Evolutionary conservation across 2,797 vertebrate species (phyloP), one percentile per base, ranked within the genome.

Genomic region (Scolopax rusticola): DNA sequence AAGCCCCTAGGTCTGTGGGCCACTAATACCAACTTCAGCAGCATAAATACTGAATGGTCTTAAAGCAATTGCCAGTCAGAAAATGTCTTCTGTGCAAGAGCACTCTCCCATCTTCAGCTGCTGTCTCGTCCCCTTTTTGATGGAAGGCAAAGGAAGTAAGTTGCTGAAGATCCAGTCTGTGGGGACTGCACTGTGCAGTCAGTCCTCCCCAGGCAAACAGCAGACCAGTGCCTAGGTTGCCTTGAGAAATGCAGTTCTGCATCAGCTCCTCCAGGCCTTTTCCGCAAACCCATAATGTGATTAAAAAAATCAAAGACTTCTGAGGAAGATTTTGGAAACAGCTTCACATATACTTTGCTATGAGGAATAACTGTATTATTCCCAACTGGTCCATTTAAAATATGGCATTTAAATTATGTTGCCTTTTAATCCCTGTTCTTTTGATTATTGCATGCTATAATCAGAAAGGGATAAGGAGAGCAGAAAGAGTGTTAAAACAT

Each of bases 371-470:
- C 59, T 74, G 47, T 24, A 47, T 77, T 69, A 71, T 87, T 91
- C 67, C 71, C 56, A 61, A 51, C 10, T 61, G 50, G 50, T 54
- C 43, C 7, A 19, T 90, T 92, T 85, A 77, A 93, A 94, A 87
- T 59, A 59, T 12, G 28, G 30, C 27, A 61, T 93, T 90, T 90
- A 79, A 86, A 81, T 95, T 89, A 69, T 27, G 15, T 70, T 94
- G 38, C 24, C 12, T 86, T 93, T 94, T 82, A 92, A 88, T 95
- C 41, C 50, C 85, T 76, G 21, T 56, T 95, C 41, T 77, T 94
- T 77, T 83, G 59, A 68, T 69, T 89, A 33, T 80, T 81, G 36
- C 41, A 83, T 68, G 71, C 63, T 25, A 38, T 65, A 77, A 85
- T 85, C 11, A 3, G 50, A 41, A 87, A 60, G 47, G 10, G 20